Conservation (phyloP, 2,797 vertebrate species). For the Dermochelys coriacea region DNA sequence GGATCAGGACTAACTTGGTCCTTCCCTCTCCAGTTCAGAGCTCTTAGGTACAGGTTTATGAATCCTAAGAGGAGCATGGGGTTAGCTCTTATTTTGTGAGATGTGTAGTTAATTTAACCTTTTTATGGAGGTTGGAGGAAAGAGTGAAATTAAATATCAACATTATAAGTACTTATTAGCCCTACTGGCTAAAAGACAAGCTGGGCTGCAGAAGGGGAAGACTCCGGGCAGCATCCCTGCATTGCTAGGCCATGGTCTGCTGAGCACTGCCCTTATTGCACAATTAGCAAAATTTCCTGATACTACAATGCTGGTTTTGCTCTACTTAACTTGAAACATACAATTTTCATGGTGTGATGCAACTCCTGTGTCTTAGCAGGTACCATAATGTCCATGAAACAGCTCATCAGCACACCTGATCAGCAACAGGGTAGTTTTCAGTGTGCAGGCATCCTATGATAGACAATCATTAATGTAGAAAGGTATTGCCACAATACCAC, state of each 20-base stretch:
- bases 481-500: neutral
- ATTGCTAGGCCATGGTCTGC: neutral
- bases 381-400: neutral
- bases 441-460: neutral
- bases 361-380: neutral
- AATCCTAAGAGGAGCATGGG: neutral
- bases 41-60: neutral
- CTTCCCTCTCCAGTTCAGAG: neutral
- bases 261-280: neutral
- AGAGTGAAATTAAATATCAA: neutral
- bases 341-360: neutral
- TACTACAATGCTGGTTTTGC: neutral
- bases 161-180: neutral
- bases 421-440: neutral
- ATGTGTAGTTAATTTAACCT: neutral
- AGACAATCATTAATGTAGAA: neutral
- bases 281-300: neutral
- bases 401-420: neutral
- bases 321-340: too few species aligned
- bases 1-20: neutral
- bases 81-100: neutral
- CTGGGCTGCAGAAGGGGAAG: neutral
- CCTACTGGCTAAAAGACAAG: neutral
- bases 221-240: neutral
- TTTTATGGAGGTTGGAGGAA: neutral